Base-by-base conservation (phyloP, 2,113 vertebrate genomes). In the Burhinus bistriatus region DNA sequence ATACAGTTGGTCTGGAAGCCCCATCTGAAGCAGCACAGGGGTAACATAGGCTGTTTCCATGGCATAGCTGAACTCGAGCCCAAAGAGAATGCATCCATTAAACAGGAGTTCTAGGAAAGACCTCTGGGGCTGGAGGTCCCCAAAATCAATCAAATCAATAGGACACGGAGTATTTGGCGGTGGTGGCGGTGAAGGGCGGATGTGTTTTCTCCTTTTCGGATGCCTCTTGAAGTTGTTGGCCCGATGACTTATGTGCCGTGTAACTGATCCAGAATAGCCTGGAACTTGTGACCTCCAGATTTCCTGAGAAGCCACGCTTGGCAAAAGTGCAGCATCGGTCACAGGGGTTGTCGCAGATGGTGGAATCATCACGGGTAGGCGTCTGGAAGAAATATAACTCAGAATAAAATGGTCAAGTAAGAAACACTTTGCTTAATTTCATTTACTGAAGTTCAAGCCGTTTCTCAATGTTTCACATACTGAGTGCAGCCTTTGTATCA, bases 1-100 rank as follows among this genome's bases (percentile, higher is more conserved):
- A 97, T 99, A 99, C 68, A 99, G 98, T 54, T 99, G 99, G 96
- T 99, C 99, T 0, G 99, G 99, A 45, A 99, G 97, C 38, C 99
- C 99, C 99, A 99, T 99, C 98, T 99, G 99, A 5, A 99, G 98
- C 34, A 99, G 98, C 66, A 99, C 98, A 0, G 99, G 99, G 1
- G 99, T 99, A 72, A 99, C 99, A 11, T 99, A 99, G 1, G 99
- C 99, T 2, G 99, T 99, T 96, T 99, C 99, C 99, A 99, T 99
- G 96, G 99, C 99, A 20, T 99, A 99, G 97, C 99, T 99, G 97
- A 99, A 99, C 97, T 99, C 99, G 2, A 99, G 99, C 77, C 99
- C 99, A 36, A 99, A 99, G 70, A 99, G 98, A 87, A 99, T 97
- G 92, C 99, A 99, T 54, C 99, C 99, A 3, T 99, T 99, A 96